phyloP scores from a whole-genome alignment of 2,888 invertebrate genomes.

The Eudasyphora cyanicolor region DNA sequence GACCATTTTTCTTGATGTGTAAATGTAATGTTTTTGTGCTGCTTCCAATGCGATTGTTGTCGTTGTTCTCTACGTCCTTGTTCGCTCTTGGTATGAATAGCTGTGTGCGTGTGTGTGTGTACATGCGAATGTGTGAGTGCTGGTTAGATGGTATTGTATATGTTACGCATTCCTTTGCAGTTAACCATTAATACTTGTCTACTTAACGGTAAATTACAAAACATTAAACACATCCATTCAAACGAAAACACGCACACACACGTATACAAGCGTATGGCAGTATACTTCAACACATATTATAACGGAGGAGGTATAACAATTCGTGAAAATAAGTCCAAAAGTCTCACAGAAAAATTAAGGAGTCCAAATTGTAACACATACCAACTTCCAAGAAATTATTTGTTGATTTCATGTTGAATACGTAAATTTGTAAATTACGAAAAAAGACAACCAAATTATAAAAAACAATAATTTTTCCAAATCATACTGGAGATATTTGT shows the following conservation, averaged over 20 bases:
- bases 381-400: too few relatives aligned
- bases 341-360: too few relatives aligned
- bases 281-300: not conserved
- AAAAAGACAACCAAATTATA: too few relatives aligned
- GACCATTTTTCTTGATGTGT: conserved; percentile 50
- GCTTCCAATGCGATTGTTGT: not conserved
- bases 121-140: not conserved
- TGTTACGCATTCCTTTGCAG: conserved; percentile 77
- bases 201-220: conserved; percentile 79
- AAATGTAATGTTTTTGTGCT: conserved; percentile 12
- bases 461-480: too few relatives aligned
- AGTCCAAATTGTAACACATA: too few relatives aligned
- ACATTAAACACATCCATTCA: conserved; percentile 74
- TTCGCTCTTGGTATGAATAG: not conserved
- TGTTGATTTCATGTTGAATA: too few relatives aligned
- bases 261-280: not conserved
- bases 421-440: too few relatives aligned
- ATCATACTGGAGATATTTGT: too few relatives aligned
- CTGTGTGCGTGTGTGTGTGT: not conserved
- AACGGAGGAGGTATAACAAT: not conserved
- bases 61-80: not conserved
- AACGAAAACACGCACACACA: conserved; percentile 67
- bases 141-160: conserved; percentile 66
- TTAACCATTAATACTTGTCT: conserved; percentile 79
- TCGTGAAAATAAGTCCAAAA: too few relatives aligned